Evolutionary conservation across 1,140 invertebrate species (phyloP).

Genomic region (Ceratina calcarata): DNA sequence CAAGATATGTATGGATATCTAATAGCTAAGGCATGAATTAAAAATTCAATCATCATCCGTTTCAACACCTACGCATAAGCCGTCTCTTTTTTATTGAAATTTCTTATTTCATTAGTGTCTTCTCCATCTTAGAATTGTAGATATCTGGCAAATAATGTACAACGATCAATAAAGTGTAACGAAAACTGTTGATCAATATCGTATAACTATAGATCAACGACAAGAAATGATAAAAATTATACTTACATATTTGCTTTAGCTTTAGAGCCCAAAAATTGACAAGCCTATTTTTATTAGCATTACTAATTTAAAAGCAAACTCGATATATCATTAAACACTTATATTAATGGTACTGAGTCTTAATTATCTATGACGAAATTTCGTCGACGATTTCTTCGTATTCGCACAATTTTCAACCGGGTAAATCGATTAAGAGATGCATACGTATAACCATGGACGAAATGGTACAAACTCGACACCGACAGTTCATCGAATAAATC

Average conservation of each 20-base stretch:
- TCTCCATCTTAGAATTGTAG: neutral
- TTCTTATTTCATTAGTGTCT: neutral
- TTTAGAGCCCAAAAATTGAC: too few relatives aligned
- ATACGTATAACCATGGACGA: neutral
- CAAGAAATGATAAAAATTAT: neutral
- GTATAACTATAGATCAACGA: slow-evolving; percentile 6
- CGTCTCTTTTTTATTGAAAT: neutral
- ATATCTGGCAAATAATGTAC: slow-evolving; percentile 1
- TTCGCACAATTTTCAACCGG: neutral
- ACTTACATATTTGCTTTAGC: too few relatives aligned
- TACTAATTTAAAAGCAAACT: too few relatives aligned
- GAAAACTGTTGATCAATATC: slow-evolving; percentile 21
- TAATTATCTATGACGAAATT: too few relatives aligned
- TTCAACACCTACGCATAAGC: neutral
- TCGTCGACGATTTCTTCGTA: neutral
- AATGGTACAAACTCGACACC: neutral
- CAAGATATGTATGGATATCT: too few relatives aligned
- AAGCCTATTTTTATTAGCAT: too few relatives aligned
- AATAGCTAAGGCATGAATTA: neutral
- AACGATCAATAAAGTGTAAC: slow-evolving; percentile 20
- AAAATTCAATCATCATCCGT: neutral
- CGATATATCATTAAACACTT: too few relatives aligned
- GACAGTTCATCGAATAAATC: neutral
- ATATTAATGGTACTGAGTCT: too few relatives aligned
- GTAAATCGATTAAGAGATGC: neutral